Base-by-base conservation (phyloP, 2,888 invertebrate genomes). In the Embidobia sp. region DNA sequence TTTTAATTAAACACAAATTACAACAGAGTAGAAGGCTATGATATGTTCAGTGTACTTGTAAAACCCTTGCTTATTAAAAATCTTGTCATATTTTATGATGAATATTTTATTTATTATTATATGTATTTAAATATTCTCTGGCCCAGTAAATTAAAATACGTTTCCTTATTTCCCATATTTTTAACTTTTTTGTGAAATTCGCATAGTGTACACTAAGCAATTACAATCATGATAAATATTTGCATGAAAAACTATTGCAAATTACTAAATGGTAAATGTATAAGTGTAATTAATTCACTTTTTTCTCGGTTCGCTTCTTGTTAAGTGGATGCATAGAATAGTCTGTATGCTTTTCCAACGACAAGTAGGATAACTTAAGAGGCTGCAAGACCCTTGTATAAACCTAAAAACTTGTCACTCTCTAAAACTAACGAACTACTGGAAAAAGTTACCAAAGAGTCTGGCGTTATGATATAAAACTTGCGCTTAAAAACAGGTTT, bases 371-470 rank as follows among this genome's bases (percentile, higher is more conserved):
- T 61, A 70, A 70, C 61, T 46, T 37, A 53, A 70, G 53, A 70
- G 53, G 15, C 29, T 53, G 22, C 29, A 63, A 61, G 70, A 53
- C 61, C 44, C 70, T 70, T 53, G 29, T 63, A 46, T 29, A 70
- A 59, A 59, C 59, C 49, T 69, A 69, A 69, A 59, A 69, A 59
- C 59, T 69, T 59, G 57, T 59, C 69, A 61, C 61, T 70, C 51
- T 69, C 35, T 53, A 61, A 70, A 46, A 70, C 59, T 61, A 61
- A 61, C 53, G 61, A 61, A 70, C 55, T 57, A 22, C 55, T 66
- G 46, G 33, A 57, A 57, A 57, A 67, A 57, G 40, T 48, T 67
- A 57, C 46, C 57, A 22, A 67, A 46, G 40, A 8, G 22, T 26
- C 49, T 11, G 46, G 22, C 13, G 53, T 46, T 46, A 46, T 66